Evolutionary conservation across 2,888 invertebrate genomes (phyloP), one percentile per base, ranked within the genome.

Genomic region (Philopedon plagiatum): DNA sequence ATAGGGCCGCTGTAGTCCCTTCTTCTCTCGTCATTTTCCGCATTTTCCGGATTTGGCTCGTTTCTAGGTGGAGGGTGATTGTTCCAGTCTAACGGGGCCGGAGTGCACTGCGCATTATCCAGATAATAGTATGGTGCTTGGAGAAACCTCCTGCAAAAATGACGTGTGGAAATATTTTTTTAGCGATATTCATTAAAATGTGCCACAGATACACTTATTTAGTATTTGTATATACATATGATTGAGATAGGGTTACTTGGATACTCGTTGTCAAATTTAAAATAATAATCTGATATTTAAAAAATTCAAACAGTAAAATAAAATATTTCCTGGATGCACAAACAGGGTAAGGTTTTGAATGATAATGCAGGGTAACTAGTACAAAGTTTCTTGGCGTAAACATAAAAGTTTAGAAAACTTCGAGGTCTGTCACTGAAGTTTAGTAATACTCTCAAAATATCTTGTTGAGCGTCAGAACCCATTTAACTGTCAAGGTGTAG

Each of bases 111-210:
- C 41, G 90, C 92, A 86, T 91, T 94, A 86, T 93, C 93, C 84
- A 92, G 87, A 85, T 91, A 95, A 87, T 90, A 95, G 87, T 94
- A 93, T n/a, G 91, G 90, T 62, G 91, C 92, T 85, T 91, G 91
- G 83, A 93, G 92, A 85, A 92, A 93, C 87, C 92, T 92, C 86
- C 93, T 93, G 86, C 15, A 80, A 79, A 66, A 57, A 51, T 34
- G 71, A 49, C 34, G 21, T 23, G 26, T 65, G 46, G 15, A 32
- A 58, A 61, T 51, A 49, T 41, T 26, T 61, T 21, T 37, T 63
- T 37, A 34, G 32, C 19, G 54, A 29, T 54, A 18, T 29, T 32
- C 15, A 21, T 8, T 15, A 54, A 54, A 15, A n/a, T n/a, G n/a
- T n/a, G n/a, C n/a, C n/a, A n/a, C n/a, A 54, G 15, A 54, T 18